Conservation (phyloP, 2,113 vertebrate species). For the Glareola pratincola region DNA sequence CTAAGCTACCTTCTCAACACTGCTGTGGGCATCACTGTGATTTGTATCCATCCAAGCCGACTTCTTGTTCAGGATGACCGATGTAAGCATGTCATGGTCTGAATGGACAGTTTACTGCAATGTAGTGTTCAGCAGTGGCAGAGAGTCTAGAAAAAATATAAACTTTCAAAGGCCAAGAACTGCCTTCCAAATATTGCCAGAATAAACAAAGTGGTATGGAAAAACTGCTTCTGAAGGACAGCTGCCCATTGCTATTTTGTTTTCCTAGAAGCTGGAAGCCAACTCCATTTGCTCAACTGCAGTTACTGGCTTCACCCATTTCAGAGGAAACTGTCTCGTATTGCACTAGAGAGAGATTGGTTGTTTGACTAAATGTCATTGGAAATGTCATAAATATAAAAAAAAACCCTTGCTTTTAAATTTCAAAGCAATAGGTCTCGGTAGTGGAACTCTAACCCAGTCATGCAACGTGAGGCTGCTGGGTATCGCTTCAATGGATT, state of each 20-base stretch:
- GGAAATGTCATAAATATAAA: conserved; percentile 57
- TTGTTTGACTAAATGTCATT: conserved; percentile 42
- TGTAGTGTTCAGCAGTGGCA: neutral
- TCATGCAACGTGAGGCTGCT: neutral
- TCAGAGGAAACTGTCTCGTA: neutral
- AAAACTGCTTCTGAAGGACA: conserved; percentile 1
- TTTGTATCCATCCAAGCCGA: neutral
- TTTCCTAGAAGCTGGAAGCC: conserved; percentile 23
- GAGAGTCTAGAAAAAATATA: neutral
- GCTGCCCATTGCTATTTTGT: neutral
- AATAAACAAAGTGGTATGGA: neutral
- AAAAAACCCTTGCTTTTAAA: conserved; percentile 27
- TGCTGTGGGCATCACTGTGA: neutral
- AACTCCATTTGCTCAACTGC: neutral
- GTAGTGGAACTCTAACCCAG: neutral
- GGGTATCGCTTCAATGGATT: neutral
- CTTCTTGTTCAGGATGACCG: neutral
- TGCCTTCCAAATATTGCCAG: neutral
- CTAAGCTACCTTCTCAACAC: neutral
- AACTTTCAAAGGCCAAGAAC: neutral
- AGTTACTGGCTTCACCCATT: conserved; percentile 14
- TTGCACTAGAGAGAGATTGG: conserved; percentile 22
- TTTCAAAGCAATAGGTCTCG: conserved; percentile 13
- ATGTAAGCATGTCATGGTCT: neutral
- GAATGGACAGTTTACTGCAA: neutral